phyloP scores from a whole-genome alignment of 2,797 vertebrate species.

The Acrocephalus scirpaceus region DNA sequence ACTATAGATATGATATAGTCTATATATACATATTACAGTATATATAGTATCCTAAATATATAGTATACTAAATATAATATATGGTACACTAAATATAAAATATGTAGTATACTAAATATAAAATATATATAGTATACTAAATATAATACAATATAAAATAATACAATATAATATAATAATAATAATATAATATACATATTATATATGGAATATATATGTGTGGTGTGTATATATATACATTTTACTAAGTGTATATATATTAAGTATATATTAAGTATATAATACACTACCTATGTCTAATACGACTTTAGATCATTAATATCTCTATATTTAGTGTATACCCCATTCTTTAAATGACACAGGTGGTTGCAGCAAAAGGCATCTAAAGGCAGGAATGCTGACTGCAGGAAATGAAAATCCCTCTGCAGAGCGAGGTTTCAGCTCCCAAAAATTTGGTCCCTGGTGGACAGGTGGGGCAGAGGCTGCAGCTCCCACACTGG shows the following conservation, averaged over 20 bases:
- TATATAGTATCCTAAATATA: background rate
- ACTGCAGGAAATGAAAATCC: background rate
- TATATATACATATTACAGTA: background rate
- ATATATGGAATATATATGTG: too few species aligned
- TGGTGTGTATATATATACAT: too few species aligned
- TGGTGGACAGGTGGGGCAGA: background rate
- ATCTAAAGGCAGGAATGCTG: background rate
- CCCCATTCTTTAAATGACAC: background rate
- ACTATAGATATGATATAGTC: background rate
- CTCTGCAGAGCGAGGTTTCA: background rate
- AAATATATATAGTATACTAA: too few species aligned
- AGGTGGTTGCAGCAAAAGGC: background rate
- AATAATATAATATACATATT: too few species aligned
- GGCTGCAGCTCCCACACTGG: accelerated
- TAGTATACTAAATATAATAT: too few species aligned
- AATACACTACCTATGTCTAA: too few species aligned
- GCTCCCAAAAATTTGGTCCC: background rate
- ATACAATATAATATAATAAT: too few species aligned
- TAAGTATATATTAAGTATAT: too few species aligned
- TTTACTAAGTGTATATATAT: too few species aligned
- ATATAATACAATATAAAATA: too few species aligned
- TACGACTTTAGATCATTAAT: background rate
- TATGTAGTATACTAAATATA: too few species aligned
- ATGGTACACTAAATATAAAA: too few species aligned
- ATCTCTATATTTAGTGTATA: background rate